Evolutionary conservation across 30 jellyfish, hydroid and myxozoan genomes (phyloP).

Genomic region (Mastigias papua): DNA sequence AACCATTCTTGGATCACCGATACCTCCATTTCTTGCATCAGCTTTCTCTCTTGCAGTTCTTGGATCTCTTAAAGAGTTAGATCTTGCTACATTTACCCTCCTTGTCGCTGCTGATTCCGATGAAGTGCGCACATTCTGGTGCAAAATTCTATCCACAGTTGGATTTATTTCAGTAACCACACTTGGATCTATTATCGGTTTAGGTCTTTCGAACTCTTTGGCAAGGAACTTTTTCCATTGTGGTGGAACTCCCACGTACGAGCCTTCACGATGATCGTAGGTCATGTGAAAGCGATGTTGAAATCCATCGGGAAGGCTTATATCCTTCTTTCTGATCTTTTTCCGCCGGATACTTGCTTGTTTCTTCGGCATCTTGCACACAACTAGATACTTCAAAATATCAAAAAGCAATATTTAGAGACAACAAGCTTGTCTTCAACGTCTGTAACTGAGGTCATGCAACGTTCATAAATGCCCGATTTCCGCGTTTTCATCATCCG

Average conservation of each 20-base stretch:
- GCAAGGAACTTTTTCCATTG: slow-evolving; percentile 96
- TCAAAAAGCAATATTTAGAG: not conserved
- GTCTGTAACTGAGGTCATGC: not conserved
- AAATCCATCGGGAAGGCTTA: slow-evolving; percentile 84
- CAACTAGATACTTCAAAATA: not conserved
- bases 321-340: slow-evolving; percentile 88
- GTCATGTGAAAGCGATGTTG: slow-evolving; percentile 96
- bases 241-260: slow-evolving; percentile 95
- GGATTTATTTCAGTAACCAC: slow-evolving; percentile 96
- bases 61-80: slow-evolving; percentile 90
- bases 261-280: slow-evolving; percentile 92
- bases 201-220: slow-evolving; percentile 93
- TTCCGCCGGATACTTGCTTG: slow-evolving; percentile 68
- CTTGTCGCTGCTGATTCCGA: slow-evolving; percentile 47
- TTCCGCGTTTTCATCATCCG: slow-evolving; percentile 63
- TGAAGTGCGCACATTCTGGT: slow-evolving; percentile 67
- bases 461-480: not conserved
- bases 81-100: slow-evolving; percentile 90
- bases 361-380: slow-evolving; percentile 59
- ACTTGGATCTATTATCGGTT: slow-evolving; percentile 93
- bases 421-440: not conserved
- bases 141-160: slow-evolving; percentile 67
- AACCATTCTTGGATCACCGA: slow-evolving; percentile 23
- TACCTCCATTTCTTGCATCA: slow-evolving; percentile 58
- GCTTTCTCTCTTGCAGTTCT: slow-evolving; percentile 70